Base-by-base conservation (phyloP, 2,113 vertebrate species). In the Peromyscus polionotus region DNA sequence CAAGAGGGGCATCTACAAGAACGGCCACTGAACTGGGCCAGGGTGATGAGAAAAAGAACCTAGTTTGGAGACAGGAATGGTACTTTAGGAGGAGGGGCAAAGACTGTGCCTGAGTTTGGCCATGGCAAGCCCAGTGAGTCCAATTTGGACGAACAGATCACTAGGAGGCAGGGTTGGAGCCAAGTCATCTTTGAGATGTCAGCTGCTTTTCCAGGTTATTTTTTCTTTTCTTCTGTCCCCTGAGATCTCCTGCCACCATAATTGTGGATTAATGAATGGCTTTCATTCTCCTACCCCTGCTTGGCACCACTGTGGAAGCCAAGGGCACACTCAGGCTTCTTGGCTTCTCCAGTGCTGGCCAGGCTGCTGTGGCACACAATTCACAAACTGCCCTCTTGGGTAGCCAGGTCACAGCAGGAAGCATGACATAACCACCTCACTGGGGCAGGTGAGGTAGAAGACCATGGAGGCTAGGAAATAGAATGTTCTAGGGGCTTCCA, bases 381-480 rank as follows among this genome's bases (percentile, higher is more conserved):
- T 76, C 33, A 51, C 36, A 86, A 6, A 59, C 61, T 51, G 54
- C 70, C 33, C 33, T 36, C 19, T 36, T 67, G 24, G 75, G 20
- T 33, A 8, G 8, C 0, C 2, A 93, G 65, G 81, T 42, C 63
- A 61, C 45, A 1, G 26, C 51, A 42, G 79, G 63, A 42, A 81
- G 51, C 7, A 20, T 26, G 72, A 54, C 4, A 9, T 0, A 7
- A 45, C 42, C 48, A 77, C 1, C 3, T 33, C 67, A 3, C 0
- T 0, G 28, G 7, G 6, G 75, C 9, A 31, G 19, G n/a, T 16
- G 68, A 89, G 51, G 8, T 1, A 6, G 3, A 9, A 11, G 33
- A n/a, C 51, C 54, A 63, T 1, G 20, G 63, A 75, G 24, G 65
- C 9, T 76, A 65, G 86, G 1, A 3, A 33, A 33, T 1, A 7